phyloP scores from a whole-genome alignment of 2,888 invertebrate genomes.

The Pteria penguin region DNA sequence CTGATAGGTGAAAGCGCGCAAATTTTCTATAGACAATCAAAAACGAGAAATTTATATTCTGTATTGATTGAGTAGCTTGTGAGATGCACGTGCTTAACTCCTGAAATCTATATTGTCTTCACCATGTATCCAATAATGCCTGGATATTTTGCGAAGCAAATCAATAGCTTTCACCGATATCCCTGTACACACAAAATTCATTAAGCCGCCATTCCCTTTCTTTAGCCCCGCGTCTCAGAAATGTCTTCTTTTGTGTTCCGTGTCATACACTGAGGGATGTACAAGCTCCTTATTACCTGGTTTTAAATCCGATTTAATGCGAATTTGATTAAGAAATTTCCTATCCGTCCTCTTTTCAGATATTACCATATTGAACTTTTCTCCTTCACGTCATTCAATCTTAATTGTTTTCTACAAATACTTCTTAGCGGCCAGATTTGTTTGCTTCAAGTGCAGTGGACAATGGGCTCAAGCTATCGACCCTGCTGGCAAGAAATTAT shows the following conservation, averaged over 20 bases:
- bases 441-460: background rate
- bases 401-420: background rate
- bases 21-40: background rate
- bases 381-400: background rate
- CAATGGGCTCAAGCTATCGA: background rate
- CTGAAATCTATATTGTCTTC: constrained; percentile 11
- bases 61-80: constrained; percentile 4
- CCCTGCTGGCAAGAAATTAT: background rate
- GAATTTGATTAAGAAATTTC: constrained; percentile 10
- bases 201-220: background rate
- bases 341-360: background rate
- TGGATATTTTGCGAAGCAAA: background rate
- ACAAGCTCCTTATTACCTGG: background rate
- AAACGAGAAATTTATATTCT: background rate
- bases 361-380: background rate
- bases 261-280: background rate
- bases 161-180: background rate
- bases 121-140: background rate
- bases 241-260: background rate
- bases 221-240: background rate
- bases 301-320: constrained; percentile 10
- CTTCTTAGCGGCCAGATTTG: background rate
- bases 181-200: constrained; percentile 1
- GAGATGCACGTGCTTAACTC: constrained; percentile 5
- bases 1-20: background rate